Evolutionary conservation across 2,113 vertebrate genomes (phyloP).

Genomic region (Gorsachius goisagi): DNA sequence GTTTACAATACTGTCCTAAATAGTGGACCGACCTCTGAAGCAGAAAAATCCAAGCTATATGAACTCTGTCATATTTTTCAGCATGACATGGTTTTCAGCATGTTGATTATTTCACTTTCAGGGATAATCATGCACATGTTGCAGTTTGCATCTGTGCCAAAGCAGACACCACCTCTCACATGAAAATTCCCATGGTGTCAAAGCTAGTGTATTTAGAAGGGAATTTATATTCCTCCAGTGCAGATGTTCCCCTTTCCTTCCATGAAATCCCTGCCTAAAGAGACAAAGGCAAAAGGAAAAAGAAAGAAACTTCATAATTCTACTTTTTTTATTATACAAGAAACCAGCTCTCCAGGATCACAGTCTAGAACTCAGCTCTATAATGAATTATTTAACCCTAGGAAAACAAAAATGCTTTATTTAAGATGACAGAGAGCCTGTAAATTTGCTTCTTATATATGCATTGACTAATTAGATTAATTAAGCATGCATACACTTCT

Average conservation of each 20-base stretch:
- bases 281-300: slow-evolving; percentile 35
- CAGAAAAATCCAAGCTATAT: not conserved
- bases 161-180: not conserved
- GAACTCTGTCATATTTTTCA: not conserved
- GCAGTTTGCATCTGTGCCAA: not conserved
- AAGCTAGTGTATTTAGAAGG: not conserved
- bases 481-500: slow-evolving; percentile 74
- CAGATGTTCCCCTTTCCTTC: not conserved
- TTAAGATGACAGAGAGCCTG: slow-evolving; percentile 73
- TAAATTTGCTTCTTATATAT: slow-evolving; percentile 77
- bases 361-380: slow-evolving; percentile 43
- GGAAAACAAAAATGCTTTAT: slow-evolving; percentile 79
- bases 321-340: slow-evolving; percentile 41
- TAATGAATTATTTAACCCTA: slow-evolving; percentile 75
- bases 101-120: slow-evolving; percentile 4
- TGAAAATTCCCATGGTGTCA: not conserved
- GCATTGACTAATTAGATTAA: slow-evolving; percentile 83
- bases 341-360: slow-evolving; percentile 47
- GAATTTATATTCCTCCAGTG: not conserved
- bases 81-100: not conserved
- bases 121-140: not conserved
- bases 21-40: not conserved
- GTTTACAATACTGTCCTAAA: not conserved
- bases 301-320: slow-evolving; percentile 6
- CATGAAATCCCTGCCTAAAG: not conserved